These are phyloP conservation scores for Syngnathus typhle DNA, from an alignment of 2,113 vertebrate genomes.

Conservation along the genomic window DNA sequence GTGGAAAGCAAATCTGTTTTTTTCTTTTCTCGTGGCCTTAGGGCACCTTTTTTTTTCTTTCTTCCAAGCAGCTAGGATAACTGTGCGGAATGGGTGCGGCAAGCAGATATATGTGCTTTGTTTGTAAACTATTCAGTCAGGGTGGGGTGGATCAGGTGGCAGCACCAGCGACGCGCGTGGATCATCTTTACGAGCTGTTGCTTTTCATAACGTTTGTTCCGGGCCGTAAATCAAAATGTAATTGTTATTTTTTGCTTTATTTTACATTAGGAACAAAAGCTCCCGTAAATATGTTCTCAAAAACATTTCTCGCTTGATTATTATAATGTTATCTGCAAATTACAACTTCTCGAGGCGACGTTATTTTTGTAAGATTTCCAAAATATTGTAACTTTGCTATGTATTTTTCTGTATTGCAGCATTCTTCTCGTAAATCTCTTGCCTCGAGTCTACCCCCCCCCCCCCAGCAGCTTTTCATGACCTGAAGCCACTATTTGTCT, in stretches of 20 bases:
- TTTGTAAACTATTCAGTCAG: slow-evolving; percentile 28
- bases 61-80: slow-evolving; percentile 45
- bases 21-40: slow-evolving; percentile 40
- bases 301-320: no score
- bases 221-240: no score
- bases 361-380: no score
- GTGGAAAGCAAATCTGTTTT: slow-evolving; percentile 57
- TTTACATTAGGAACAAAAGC: no score
- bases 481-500: slow-evolving; percentile 1
- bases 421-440: background rate
- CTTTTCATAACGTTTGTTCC: no score
- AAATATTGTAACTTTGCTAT: no score
- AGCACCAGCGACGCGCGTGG: background rate
- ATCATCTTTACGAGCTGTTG: no score
- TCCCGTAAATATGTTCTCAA: no score
- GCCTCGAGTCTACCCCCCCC: background rate
- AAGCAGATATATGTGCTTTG: slow-evolving; percentile 45
- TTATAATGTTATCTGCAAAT: no score
- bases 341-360: no score
- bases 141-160: slow-evolving; percentile 10
- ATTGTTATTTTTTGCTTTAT: no score
- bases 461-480: background rate
- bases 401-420: no score
- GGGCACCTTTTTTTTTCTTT: slow-evolving; percentile 63
- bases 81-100: slow-evolving; percentile 59